phyloP scores from a whole-genome alignment of 2,113 vertebrate species.

The Tiliqua scincoides region DNA sequence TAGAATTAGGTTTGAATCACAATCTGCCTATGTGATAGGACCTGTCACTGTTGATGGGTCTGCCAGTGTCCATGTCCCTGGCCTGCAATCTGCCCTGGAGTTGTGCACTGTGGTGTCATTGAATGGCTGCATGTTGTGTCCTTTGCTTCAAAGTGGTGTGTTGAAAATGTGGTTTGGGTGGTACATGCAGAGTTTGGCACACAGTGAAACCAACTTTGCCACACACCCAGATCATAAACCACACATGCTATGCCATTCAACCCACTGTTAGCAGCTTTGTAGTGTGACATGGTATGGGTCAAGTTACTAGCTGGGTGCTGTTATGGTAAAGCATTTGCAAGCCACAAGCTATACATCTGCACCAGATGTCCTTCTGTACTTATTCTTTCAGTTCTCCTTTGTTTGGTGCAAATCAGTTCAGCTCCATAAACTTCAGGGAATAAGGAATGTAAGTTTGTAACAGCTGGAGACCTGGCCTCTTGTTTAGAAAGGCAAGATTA shows the following conservation, averaged over 20 bases:
- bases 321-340: neutral
- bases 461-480: neutral
- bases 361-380: neutral
- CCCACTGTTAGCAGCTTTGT: neutral
- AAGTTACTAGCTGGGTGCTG: neutral
- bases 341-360: neutral
- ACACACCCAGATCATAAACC: neutral
- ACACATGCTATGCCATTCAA: neutral
- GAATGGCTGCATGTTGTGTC: neutral
- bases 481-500: fast-evolving
- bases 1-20: neutral
- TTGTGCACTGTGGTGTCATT: neutral
- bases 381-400: neutral
- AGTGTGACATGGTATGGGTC: neutral
- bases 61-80: neutral
- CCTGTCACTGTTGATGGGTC: neutral
- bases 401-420: neutral
- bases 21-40: no score
- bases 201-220: neutral
- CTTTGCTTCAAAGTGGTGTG: neutral
- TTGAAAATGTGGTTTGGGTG: neutral
- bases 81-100: neutral
- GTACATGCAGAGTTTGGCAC: neutral
- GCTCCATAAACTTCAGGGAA: neutral
- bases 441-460: neutral